Conservation (phyloP, 1,140 invertebrate species). For the Chrysoperla carnea region DNA sequence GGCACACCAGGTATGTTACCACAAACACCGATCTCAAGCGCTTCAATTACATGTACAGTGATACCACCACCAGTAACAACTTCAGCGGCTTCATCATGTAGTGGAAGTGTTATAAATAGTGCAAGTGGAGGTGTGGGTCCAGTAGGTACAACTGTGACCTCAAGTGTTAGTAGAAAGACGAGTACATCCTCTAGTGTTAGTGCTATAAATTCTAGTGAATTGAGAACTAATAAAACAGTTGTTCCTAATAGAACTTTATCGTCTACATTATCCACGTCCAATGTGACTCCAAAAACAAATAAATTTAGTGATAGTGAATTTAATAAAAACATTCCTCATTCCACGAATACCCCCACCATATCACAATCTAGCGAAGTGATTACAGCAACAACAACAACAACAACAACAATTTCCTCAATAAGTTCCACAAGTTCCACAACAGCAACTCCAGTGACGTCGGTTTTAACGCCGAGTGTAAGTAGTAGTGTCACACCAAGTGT, state of each 20-base stretch:
- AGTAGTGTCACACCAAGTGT: too few relatives aligned
- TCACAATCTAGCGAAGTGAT: too few relatives aligned
- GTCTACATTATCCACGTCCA: not conserved
- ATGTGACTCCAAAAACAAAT: not conserved
- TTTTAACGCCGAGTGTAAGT: too few relatives aligned
- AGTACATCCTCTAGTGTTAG: slow-evolving; percentile 10
- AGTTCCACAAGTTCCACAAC: too few relatives aligned
- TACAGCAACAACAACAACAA: too few relatives aligned
- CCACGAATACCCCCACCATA: too few relatives aligned
- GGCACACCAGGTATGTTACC: slow-evolving; percentile 17
- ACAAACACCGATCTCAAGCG: slow-evolving; percentile 6
- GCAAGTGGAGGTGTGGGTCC: slow-evolving; percentile 5
- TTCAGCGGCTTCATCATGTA: slow-evolving; percentile 5
- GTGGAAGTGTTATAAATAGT: not conserved
- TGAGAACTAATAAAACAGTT: slow-evolving; percentile 4
- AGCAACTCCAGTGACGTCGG: too few relatives aligned
- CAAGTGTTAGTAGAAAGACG: not conserved
- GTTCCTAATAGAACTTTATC: slow-evolving; percentile 4
- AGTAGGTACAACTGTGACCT: not conserved
- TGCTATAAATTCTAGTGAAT: slow-evolving; percentile 15
- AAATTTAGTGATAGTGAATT: not conserved
- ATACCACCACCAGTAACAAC: slow-evolving; percentile 9
- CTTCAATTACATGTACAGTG: slow-evolving; percentile 21
- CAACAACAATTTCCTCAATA: too few relatives aligned
- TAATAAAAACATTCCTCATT: too few relatives aligned